Evolutionary conservation across 2,113 vertebrate species (phyloP).

Genomic region (Falcunculus frontatus): DNA sequence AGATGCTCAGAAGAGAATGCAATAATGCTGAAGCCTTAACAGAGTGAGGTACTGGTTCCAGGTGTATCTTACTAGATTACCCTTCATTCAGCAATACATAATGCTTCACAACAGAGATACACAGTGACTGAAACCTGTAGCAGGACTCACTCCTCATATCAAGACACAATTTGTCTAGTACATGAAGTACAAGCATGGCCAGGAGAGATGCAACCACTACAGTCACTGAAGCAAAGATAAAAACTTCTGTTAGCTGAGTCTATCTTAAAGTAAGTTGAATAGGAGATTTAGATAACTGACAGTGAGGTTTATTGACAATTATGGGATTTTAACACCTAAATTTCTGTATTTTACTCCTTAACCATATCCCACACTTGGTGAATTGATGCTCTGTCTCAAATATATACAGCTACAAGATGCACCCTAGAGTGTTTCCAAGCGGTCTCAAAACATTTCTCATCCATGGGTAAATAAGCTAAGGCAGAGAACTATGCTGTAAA

Average conservation of each 20-base stretch:
- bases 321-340: not conserved
- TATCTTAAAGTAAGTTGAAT: not conserved
- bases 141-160: not conserved
- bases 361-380: not conserved
- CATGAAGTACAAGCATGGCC: not conserved
- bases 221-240: not conserved
- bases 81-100: not conserved
- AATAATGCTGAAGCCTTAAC: not conserved
- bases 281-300: not conserved
- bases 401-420: not conserved
- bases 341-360: not conserved
- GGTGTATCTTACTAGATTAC: not conserved
- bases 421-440: not conserved
- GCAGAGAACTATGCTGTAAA: not conserved
- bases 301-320: not conserved
- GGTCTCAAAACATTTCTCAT: not conserved
- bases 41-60: not conserved
- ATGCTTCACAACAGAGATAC: not conserved
- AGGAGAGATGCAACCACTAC: not conserved
- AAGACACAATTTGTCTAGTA: not conserved
- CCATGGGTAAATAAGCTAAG: not conserved
- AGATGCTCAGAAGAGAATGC: not conserved
- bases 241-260: not conserved
- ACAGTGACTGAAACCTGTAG: not conserved
- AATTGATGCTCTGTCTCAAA: not conserved